phyloP scores from a whole-genome alignment of 1,140 invertebrate genomes.

The Hylyphantes graminicola region DNA sequence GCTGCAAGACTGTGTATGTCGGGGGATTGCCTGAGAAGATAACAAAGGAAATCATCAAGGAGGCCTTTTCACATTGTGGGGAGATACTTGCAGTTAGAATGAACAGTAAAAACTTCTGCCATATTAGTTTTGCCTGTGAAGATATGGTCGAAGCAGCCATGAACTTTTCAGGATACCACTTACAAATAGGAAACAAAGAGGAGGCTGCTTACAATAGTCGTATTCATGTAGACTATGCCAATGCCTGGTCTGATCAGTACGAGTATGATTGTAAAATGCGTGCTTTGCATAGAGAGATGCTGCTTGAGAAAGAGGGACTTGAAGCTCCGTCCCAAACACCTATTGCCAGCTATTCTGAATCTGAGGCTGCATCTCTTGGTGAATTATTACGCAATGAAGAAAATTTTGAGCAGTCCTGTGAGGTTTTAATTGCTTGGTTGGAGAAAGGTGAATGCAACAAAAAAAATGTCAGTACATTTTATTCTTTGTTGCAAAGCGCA shows the following conservation, averaged over 20 bases:
- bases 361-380: conserved; percentile 80
- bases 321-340: conserved; percentile 85
- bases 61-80: conserved; percentile 91
- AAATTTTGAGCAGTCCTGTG: conserved; percentile 70
- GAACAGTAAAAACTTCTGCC: conserved; percentile 96
- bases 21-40: conserved; percentile 94
- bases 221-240: conserved; percentile 94
- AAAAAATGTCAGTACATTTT: conserved; percentile 88
- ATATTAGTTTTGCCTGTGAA: conserved; percentile 90
- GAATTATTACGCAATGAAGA: conserved; percentile 83
- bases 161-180: conserved; percentile 91
- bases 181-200: conserved; percentile 81
- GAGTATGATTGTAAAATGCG: conserved; percentile 88
- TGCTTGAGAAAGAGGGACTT: conserved; percentile 78
- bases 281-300: conserved; percentile 79
- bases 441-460: conserved; percentile 92
- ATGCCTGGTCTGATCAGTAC: conserved; percentile 93
- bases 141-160: conserved; percentile 88
- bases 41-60: conserved; percentile 85
- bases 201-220: conserved; percentile 85
- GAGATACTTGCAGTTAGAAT: conserved; percentile 88
- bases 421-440: conserved; percentile 88
- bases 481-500: conserved; percentile 92
- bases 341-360: conserved; percentile 86
- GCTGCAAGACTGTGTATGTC: conserved; percentile 93